Evolutionary conservation across 2,888 invertebrate species (phyloP).

Genomic region (Choristoneura rosaceana): DNA sequence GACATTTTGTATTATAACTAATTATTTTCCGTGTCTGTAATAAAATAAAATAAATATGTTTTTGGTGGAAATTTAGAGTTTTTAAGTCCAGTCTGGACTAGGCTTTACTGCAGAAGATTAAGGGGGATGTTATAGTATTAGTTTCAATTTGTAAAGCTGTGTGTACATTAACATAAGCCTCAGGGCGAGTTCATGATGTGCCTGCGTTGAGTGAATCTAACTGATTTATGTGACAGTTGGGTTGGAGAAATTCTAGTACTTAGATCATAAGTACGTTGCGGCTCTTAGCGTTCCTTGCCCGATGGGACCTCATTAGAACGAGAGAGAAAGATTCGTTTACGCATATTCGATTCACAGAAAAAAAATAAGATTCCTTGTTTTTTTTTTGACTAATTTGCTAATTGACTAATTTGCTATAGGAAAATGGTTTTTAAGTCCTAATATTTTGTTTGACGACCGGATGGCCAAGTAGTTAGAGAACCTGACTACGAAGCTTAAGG

Average conservation of each 20-base stretch:
- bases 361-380: no score
- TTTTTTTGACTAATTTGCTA: no score
- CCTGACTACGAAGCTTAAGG: no score
- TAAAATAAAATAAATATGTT: constrained; percentile 15
- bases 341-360: no score
- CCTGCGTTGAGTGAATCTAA: constrained; percentile 35
- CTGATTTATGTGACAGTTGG: constrained; percentile 35
- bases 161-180: constrained; percentile 41
- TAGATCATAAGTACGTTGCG: not conserved
- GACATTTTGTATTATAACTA: constrained; percentile 30
- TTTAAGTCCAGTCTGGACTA: constrained; percentile 3
- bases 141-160: constrained; percentile 40
- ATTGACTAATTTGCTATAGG: no score
- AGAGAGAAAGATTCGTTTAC: no score
- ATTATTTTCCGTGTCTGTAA: constrained; percentile 32
- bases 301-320: no score
- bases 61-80: not conserved
- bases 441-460: no score
- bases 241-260: constrained; percentile 6
- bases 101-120: constrained; percentile 32
- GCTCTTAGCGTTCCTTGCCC: no score
- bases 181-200: constrained; percentile 38
- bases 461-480: no score
- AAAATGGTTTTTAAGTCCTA: no score
- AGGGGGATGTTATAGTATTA: constrained; percentile 21